Evolutionary conservation across 92 coral and sea anemone species (phyloP), one percentile per base, ranked within the genome.

Genomic region (Isaurus tuberculatus): DNA sequence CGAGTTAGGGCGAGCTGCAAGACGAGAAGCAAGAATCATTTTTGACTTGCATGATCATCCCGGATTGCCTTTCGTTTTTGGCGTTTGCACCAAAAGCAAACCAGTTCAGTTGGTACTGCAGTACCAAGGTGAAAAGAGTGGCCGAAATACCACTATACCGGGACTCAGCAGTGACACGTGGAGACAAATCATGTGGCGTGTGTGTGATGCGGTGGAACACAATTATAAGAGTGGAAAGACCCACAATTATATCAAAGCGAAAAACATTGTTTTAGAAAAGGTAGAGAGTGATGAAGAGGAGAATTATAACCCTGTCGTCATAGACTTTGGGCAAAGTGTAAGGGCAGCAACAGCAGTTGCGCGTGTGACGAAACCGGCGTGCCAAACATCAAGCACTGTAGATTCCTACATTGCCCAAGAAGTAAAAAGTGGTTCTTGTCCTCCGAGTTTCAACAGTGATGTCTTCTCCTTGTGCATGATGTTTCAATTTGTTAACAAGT

Each of bases 251-350:
- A 40, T 40, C 6, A 40, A 40, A 40, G 44, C 44, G 10, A 40
- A 3, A 6, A 40, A 40, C 31, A 65, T 75, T 75, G 81, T 75
- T 36, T 65, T 75, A 13, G 65, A 75, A 27, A 75, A 75, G 81
- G 30, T 75, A 4, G 23, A 37, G 30, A 0, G 30, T 20, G 40
- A 70, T 20, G 44, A 65, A 8, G 64, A 73, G 7, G 79, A 73
- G n/a, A 20, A n/a, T 13, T 60, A 43, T 37, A 73, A 40, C 29
- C 79, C 79, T 27, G 79, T 73, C 79, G 57, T 73, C 2, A 73
- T 73, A 22, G 63, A 73, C 57, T 73, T 73, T 43, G 64, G 79
- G 57, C 33, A 60, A 34, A 73, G 79, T 31, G 44, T 37, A 10
- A 28, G 57, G 30, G 79, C 60, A 43, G 58, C 31, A 43, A 27